Evolutionary conservation across 2,797 vertebrate species (phyloP), one percentile per base, ranked within the genome.

Genomic region (Sorex maritimensis): DNA sequence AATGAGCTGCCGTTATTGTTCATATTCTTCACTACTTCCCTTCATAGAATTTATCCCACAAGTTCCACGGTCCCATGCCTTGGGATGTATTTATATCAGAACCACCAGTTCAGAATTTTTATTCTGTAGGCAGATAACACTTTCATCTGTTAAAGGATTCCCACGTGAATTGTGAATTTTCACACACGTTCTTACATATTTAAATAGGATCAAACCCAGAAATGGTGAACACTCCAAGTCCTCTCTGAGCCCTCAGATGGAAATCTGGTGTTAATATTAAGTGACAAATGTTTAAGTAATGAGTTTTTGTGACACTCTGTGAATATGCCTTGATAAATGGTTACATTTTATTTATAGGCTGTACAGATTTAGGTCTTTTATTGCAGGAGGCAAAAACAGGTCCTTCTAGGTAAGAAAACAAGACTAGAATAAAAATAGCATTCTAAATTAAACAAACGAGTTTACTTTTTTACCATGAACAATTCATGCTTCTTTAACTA

Each of bases 401-500:
- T 72, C 38, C 30, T 84, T 86, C 46, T 21, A 77, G 5, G 10
- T 68, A 68, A 7, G 49, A 86, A 94, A 95, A n/a, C 2, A 78
- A 81, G 34, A 90, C 2, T 38, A 41, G 69, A 63, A 72, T n/a
- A 30, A 49, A 38, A 21, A n/a, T 3, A 80, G 6, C 38, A 26
- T 93, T 91, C 67, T 85, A 58, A 81, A 92, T 74, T 38, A 89
- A 80, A 15, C 65, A 79, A 34, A 5, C 30, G 21, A 21, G 7
- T 49, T 79, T 91, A 41, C 34, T 81, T 86, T 49, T 93, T 41
- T 92, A 65, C 69, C 71, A 24, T 24, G 30, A 89, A 73, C 52
- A 80, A 92, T 9, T 82, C 71, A 79, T 46, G 73, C 74, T 79
- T 92, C 68, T 88, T 46, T 69, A 83, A 74, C 49, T 69, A 81